Conservation (phyloP, 2,888 invertebrate genomes). For the Charanyca ferruginea region DNA sequence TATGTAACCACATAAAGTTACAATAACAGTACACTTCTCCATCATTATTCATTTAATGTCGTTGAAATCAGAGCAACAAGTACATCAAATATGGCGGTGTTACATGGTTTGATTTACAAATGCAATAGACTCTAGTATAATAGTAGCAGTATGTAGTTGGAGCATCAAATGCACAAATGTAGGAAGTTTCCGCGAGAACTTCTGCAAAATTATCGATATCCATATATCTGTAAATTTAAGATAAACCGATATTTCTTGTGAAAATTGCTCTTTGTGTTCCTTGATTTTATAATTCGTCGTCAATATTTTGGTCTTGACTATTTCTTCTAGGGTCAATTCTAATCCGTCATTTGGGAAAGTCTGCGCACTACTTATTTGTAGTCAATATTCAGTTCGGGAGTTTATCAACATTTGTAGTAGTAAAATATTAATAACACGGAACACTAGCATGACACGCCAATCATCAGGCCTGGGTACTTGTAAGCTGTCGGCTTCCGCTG, state of each 20-base stretch:
- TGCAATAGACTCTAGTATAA: constrained; percentile 20
- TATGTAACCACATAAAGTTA: background rate
- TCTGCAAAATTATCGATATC: constrained; percentile 49
- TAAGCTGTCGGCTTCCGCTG: constrained; percentile 38
- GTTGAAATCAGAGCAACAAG: constrained; percentile 25
- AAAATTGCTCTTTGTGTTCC: constrained; percentile 22
- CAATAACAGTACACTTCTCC: constrained; percentile 20
- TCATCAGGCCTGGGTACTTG: constrained; percentile 22
- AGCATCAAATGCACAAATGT: constrained; percentile 52
- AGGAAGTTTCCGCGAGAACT: constrained; percentile 61
- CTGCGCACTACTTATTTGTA: background rate
- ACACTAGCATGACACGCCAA: constrained; percentile 1
- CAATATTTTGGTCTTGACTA: background rate
- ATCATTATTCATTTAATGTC: constrained; percentile 25
- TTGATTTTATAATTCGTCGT: constrained; percentile 3
- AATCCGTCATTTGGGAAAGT: background rate
- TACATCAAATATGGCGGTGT: constrained; percentile 44
- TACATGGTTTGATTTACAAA: constrained; percentile 50
- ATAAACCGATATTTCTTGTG: constrained; percentile 17
- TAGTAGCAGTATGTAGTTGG: constrained; percentile 17
- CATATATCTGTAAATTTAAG: constrained; percentile 42
- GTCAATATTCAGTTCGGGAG: constrained; percentile 1
- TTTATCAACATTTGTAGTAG: constrained; percentile 2
- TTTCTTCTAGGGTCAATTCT: background rate
- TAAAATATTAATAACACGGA: constrained; percentile 13